phyloP scores from a whole-genome alignment of 2,113 vertebrate species.

The Sinocyclocheilus anophthalmus region DNA sequence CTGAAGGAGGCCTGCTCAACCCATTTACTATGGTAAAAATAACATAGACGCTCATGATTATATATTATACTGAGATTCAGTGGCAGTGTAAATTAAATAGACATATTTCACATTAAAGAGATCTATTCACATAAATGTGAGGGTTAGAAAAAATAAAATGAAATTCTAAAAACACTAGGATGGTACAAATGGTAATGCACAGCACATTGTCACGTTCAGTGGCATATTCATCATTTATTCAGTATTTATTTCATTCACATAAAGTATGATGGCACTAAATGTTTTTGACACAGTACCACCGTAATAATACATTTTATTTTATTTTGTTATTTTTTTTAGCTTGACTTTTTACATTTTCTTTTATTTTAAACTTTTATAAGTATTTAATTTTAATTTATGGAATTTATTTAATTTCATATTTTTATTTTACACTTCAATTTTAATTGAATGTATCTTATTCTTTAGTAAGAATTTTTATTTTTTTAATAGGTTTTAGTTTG shows the following conservation, averaged over 20 bases:
- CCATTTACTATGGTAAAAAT: slow-evolving; percentile 10
- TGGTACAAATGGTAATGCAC: neutral
- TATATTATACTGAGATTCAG: neutral
- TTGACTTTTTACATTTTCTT: too few species aligned
- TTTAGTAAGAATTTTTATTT: too few species aligned
- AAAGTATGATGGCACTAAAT: neutral
- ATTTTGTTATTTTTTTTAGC: too few species aligned
- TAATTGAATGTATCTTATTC: too few species aligned
- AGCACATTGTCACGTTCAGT: neutral
- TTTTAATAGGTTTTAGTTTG: too few species aligned
- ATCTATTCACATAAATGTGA: neutral
- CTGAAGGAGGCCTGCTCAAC: neutral
- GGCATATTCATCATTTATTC: neutral
- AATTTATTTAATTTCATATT: too few species aligned
- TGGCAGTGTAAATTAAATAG: neutral
- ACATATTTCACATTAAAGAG: neutral
- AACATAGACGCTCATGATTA: neutral
- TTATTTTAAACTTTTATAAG: too few species aligned
- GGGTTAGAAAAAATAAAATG: neutral
- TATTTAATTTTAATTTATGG: too few species aligned
- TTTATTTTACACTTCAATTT: too few species aligned
- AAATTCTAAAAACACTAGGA: neutral
- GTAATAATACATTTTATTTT: neutral
- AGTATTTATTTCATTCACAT: neutral
- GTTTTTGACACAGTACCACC: neutral